Evolutionary conservation across 2,113 vertebrate genomes (phyloP).

Genomic region (Kobus ellipsiprymnus): DNA sequence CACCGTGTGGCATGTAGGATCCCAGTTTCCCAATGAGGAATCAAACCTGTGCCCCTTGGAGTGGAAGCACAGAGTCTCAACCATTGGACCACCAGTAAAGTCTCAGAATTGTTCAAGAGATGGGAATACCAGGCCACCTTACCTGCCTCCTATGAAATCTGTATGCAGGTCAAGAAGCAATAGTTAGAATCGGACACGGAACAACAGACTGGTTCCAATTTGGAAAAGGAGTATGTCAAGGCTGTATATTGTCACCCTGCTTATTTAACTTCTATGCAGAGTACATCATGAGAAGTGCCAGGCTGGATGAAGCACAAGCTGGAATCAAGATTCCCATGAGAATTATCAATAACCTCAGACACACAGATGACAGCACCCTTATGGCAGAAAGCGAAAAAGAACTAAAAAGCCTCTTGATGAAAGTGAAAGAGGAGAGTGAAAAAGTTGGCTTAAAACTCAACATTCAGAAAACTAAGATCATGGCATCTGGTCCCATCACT

Average conservation of each 20-base stretch:
- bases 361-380: neutral
- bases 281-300: neutral
- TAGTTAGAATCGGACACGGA: neutral
- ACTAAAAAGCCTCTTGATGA: neutral
- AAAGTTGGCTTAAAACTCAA: neutral
- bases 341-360: neutral
- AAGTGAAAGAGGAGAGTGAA: neutral
- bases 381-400: neutral
- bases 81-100: neutral
- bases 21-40: neutral
- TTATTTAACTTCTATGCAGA: neutral
- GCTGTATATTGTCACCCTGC: neutral
- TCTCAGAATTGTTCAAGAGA: neutral
- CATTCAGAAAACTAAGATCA: neutral
- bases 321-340: neutral
- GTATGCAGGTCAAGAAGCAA: neutral
- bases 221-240: neutral
- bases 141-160: neutral
- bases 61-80: neutral
- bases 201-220: neutral
- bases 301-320: neutral
- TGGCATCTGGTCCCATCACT: neutral
- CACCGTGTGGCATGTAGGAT: neutral
- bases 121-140: neutral
- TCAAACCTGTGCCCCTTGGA: neutral